Base-by-base conservation (phyloP, 2,888 invertebrate species). In the Apamea monoglypha region DNA sequence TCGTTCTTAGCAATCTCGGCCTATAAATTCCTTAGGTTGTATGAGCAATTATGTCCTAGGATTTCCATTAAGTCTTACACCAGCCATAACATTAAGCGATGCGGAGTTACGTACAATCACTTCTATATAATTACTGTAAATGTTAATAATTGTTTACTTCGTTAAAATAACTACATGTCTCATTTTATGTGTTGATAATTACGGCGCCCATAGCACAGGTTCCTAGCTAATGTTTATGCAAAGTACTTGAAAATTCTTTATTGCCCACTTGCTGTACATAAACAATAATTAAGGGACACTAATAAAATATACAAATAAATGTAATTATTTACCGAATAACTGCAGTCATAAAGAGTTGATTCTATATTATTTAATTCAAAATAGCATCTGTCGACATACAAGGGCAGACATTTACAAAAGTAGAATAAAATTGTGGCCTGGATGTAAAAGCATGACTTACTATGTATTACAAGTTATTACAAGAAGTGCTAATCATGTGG, bases 1-100 rank as follows among this genome's bases (percentile, higher is more conserved):
- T 74, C 78, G 29, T 85, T 83, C 69, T 76, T 80, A 78, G 77
- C 72, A 74, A 79, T 82, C 77, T 83, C 68, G n/a, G 61, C 61
- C 64, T 61, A 82, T 83, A 84, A 87, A 83, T 83, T 76, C 78
- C 66, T 70, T 67, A 76, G 78, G 84, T 86, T 87, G 81, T 85
- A 80, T 76, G 47, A 80, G 76, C 83, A 88, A 87, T 88, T 88
- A 85, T 74, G 69, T 78, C 76, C 72, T 82, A 82, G 71, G 78
- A 81, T 90, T 84, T 87, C 88, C 86, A 89, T 88, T 86, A 80
- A 84, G 71, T 84, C 87, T 82, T 78, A 86, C 82, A 80, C 76
- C 68, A 83, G 73, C 84, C 76, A 86, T 90, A 88, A 87, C 89
- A 67, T 83, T 89, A 91, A 91, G 88, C 82, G 83, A 86, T 84